These are phyloP conservation scores for Lepidochitona cinerea DNA, from an alignment of 2,888 invertebrate species.

Conservation along the genomic window DNA sequence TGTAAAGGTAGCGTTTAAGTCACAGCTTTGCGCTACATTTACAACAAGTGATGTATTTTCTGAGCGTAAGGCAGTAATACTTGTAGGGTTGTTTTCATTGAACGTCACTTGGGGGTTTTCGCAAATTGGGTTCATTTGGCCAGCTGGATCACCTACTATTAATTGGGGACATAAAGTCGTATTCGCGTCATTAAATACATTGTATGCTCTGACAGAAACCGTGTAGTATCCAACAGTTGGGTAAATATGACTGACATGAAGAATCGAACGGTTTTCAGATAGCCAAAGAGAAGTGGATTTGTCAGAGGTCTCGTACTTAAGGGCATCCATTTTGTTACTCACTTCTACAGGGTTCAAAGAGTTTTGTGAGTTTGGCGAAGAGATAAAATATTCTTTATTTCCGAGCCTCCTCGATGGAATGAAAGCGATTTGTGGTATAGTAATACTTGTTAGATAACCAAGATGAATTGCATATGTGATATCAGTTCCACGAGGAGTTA, in stretches of 20 bases:
- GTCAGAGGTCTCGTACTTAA: not conserved
- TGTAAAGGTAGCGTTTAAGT: slow-evolving; percentile 39
- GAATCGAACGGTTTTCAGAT: slow-evolving; percentile 25
- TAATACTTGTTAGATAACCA: slow-evolving; percentile 50
- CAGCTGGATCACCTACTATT: slow-evolving; percentile 34
- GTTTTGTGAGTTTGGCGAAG: not conserved
- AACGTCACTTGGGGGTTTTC: slow-evolving; percentile 16
- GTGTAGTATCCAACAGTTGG: slow-evolving; percentile 41
- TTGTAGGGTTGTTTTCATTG: not conserved
- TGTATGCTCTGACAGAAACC: slow-evolving; percentile 48
- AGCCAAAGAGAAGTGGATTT: slow-evolving; percentile 23
- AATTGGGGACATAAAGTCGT: slow-evolving; percentile 58
- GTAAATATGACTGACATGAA: slow-evolving; percentile 46
- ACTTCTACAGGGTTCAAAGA: not conserved
- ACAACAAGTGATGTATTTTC: slow-evolving; percentile 45
- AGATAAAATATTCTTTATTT: not conserved
- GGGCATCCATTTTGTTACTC: not conserved
- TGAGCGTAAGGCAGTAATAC: slow-evolving; percentile 18
- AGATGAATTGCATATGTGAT: slow-evolving; percentile 51
- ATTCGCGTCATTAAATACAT: slow-evolving; percentile 48
- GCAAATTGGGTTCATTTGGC: slow-evolving; percentile 14
- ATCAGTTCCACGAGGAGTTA: slow-evolving; percentile 57
- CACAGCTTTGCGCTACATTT: slow-evolving; percentile 33
- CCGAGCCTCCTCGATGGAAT: not conserved
- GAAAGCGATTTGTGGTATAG: slow-evolving; percentile 25